A percentile compares a stretch with the other conserved stretches of the same genome.
Evolutionary conservation across 2,888 invertebrate genomes (phyloP).

Genomic region (Harpalus rubripes): DNA sequence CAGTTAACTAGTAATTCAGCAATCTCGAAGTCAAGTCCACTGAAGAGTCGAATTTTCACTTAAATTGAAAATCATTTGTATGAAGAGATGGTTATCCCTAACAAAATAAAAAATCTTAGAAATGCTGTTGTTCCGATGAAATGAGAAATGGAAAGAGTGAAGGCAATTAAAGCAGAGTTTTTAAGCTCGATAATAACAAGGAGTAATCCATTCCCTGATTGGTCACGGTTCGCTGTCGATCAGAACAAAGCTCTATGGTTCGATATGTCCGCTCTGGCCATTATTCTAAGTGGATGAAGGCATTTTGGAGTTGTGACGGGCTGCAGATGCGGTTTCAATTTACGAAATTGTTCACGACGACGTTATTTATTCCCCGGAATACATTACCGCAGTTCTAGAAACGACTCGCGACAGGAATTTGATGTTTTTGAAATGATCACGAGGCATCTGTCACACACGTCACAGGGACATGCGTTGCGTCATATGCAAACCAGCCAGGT

Average conservation of each 20-base stretch:
- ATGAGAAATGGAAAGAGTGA: not conserved
- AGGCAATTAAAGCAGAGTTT: slow-evolving; percentile 15
- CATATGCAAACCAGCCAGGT: slow-evolving; percentile 40
- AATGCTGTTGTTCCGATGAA: not conserved
- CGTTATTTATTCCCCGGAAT: slow-evolving; percentile 55
- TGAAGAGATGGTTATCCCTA: not conserved
- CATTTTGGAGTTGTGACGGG: slow-evolving; percentile 39
- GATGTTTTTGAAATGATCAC: slow-evolving; percentile 53
- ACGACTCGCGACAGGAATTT: slow-evolving; percentile 53
- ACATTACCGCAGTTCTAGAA: slow-evolving; percentile 54
- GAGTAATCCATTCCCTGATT: slow-evolving; percentile 38
- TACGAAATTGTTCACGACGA: slow-evolving; percentile 53
- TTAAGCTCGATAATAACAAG: not conserved
- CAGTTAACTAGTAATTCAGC: too few species aligned
- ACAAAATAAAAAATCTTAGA: not conserved
- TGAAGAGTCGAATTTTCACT: too few species aligned
- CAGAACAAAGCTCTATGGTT: slow-evolving; percentile 3
- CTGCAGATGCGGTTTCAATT: slow-evolving; percentile 62
- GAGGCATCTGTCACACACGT: slow-evolving; percentile 46
- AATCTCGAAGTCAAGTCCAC: too few species aligned
- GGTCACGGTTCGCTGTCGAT: slow-evolving; percentile 29
- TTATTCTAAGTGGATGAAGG: slow-evolving; percentile 54
- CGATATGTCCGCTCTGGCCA: slow-evolving; percentile 39
- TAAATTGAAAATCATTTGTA: too few species aligned
- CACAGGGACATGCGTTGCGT: slow-evolving; percentile 30